These are phyloP conservation scores for Leptinotarsa tumamoca DNA, from an alignment of 2,888 invertebrate genomes.

Conservation along the genomic window DNA sequence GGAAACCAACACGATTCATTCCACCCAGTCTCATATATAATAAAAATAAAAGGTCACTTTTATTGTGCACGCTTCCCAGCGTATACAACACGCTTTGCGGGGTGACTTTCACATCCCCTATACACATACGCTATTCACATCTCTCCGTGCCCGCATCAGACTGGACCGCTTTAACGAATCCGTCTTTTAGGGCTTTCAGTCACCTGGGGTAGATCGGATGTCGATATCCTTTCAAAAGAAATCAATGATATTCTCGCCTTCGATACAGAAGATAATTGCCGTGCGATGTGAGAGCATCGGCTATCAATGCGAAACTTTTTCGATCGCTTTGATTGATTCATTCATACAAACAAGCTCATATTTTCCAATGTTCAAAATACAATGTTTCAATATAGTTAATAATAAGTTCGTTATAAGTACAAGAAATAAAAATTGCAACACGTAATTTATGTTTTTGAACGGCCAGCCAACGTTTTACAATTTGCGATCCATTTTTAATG, in stretches of 20 bases:
- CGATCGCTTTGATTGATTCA: too few species aligned
- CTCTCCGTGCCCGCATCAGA: neutral
- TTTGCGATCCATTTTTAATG: too few species aligned
- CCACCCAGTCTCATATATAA: conserved; percentile 45
- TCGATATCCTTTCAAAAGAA: conserved; percentile 8
- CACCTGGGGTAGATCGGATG: conserved; percentile 17
- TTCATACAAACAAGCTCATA: too few species aligned
- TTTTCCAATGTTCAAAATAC: too few species aligned
- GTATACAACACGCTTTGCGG: conserved; percentile 42
- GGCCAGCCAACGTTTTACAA: too few species aligned
- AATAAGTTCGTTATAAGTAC: too few species aligned
- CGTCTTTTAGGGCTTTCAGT: conserved; percentile 18
- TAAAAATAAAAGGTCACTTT: conserved; percentile 58
- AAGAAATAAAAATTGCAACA: too few species aligned
- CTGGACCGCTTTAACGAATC: conserved; percentile 18
- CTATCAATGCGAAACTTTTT: too few species aligned
- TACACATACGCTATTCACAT: conserved; percentile 31
- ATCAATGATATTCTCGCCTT: neutral
- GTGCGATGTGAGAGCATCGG: too few species aligned
- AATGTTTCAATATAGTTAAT: too few species aligned
- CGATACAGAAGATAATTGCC: neutral
- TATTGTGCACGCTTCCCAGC: conserved; percentile 48
- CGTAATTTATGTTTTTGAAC: too few species aligned
- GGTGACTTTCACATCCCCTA: conserved; percentile 47
- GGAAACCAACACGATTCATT: conserved; percentile 53